A percentile compares a stretch with the other conserved stretches of the same genome.
Conservation (phyloP, 2,797 vertebrate genomes). For the Cyclura pinguis region DNA sequence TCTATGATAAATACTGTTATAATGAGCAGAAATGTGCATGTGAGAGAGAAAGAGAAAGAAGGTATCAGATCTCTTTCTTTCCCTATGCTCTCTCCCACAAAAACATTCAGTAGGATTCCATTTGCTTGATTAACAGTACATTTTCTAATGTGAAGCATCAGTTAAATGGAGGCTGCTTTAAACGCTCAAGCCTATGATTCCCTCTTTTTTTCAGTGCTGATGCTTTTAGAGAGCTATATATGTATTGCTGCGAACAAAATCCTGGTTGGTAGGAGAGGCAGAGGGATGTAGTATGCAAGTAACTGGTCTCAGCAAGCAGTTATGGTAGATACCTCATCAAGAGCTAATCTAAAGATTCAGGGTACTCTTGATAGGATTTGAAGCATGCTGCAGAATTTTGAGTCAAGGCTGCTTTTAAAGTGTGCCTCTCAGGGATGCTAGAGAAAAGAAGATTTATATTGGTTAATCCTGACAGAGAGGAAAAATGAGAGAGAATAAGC, state of each 20-base stretch:
- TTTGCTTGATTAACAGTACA: not conserved
- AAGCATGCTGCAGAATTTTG: slow-evolving; percentile 17
- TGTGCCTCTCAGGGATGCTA: slow-evolving; percentile 4
- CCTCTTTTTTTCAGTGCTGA: not conserved
- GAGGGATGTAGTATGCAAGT: not conserved
- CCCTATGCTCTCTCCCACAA: not conserved
- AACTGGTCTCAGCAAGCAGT: not conserved
- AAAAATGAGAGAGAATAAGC: not conserved
- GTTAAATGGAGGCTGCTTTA: not conserved
- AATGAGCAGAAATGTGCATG: not conserved
- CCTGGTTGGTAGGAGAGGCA: not conserved
- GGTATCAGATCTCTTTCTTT: rapidly evolving
- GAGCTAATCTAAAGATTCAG: slow-evolving; percentile 1
- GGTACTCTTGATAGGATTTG: slow-evolving; percentile 32
- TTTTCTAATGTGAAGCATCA: slow-evolving; percentile 6
- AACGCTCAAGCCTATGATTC: not conserved
- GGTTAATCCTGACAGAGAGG: slow-evolving; percentile 23
- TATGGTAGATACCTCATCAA: slow-evolving; percentile 10
- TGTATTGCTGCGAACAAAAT: not conserved
- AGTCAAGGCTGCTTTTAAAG: slow-evolving; percentile 19
- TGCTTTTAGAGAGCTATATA: not conserved
- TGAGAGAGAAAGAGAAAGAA: not conserved
- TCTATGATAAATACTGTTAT: not conserved
- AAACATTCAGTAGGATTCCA: not conserved
- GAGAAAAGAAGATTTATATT: slow-evolving; percentile 41